Percentiles rank a stretch among this genome's conserved stretches.
phyloP scores from a whole-genome alignment of 37 sponge, comb jelly and placozoan species.

The Spongilla lacustris region DNA sequence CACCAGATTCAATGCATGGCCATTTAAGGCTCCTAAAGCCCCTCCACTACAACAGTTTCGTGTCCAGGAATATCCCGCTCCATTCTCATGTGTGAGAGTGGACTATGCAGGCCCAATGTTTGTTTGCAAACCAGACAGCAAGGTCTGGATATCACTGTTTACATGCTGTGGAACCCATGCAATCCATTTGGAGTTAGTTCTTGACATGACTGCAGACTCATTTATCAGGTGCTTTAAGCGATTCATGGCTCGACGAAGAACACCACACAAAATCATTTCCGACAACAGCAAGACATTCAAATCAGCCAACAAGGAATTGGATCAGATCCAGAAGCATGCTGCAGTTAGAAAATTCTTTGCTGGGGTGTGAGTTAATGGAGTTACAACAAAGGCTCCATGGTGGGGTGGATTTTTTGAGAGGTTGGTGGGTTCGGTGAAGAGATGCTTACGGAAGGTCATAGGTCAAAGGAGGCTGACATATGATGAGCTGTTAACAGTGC shows the following conservation, averaged over 20 bases:
- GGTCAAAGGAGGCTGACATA: constrained; percentile 11
- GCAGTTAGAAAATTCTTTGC: constrained; percentile 5
- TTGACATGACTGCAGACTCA: constrained; percentile 16
- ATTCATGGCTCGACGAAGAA: constrained; percentile 16
- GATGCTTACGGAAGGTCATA: constrained; percentile 18
- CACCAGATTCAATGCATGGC: no score
- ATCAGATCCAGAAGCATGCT: neutral
- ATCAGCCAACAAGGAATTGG: neutral
- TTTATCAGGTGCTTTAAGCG: constrained; percentile 32
- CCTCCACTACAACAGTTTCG: no score
- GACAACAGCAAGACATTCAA: constrained; percentile 43
- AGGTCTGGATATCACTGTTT: constrained; percentile 22
- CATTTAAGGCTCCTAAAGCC: no score
- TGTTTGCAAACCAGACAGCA: no score
- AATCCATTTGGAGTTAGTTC: constrained; percentile 20
- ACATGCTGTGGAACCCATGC: constrained; percentile 39
- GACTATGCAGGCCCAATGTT: no score
- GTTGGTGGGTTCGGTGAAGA: constrained; percentile 26
- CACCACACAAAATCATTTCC: constrained; percentile 4
- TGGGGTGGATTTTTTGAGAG: constrained; percentile 4
- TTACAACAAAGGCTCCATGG: constrained; percentile 38
- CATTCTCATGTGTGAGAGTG: no score
- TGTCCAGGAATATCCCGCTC: no score
- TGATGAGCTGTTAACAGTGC: constrained; percentile 42
- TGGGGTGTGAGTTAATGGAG: constrained; percentile 19